These are phyloP conservation scores for Sycophila texana DNA, from an alignment of 2,888 invertebrate species.

Conservation along the genomic window DNA sequence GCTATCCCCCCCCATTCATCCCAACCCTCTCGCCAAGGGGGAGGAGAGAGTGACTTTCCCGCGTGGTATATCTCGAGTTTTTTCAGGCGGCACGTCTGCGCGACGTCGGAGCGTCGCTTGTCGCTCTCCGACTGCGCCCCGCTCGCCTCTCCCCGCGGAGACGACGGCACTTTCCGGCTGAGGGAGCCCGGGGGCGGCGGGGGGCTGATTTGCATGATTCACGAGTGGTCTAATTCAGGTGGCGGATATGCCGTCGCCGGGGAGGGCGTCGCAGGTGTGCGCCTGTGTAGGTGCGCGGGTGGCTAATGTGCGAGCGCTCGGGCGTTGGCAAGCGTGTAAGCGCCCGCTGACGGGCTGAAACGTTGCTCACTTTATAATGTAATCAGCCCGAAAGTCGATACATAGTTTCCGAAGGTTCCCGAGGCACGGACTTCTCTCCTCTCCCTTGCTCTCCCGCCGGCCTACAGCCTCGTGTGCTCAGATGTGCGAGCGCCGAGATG, in stretches of 20 bases:
- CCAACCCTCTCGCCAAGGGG: background rate
- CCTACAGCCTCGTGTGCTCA: background rate
- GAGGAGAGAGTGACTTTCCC: too few relatives aligned
- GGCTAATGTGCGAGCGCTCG: slow-evolving; percentile 1
- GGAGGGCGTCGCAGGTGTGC: background rate
- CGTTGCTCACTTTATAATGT: slow-evolving; percentile 55
- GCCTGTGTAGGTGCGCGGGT: background rate
- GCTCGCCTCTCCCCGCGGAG: background rate
- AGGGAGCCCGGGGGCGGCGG: background rate
- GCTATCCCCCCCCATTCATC: background rate
- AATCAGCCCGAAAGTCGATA: slow-evolving; percentile 56
- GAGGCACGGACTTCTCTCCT: background rate
- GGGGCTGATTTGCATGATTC: slow-evolving; percentile 56
- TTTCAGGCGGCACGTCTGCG: background rate
- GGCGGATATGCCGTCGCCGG: slow-evolving; percentile 24
- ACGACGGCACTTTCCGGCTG: background rate
- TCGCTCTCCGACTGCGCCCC: background rate
- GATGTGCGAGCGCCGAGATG: background rate
- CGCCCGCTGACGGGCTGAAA: slow-evolving; percentile 46
- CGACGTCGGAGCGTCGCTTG: background rate
- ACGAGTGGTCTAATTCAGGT: slow-evolving; percentile 55
- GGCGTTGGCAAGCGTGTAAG: slow-evolving; percentile 45
- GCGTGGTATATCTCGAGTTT: background rate
- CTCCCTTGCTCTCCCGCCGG: background rate
- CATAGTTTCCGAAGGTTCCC: slow-evolving; percentile 43